Base-by-base conservation (phyloP, 2,113 vertebrate genomes). In the human (Homo sapiens) region DNA sequence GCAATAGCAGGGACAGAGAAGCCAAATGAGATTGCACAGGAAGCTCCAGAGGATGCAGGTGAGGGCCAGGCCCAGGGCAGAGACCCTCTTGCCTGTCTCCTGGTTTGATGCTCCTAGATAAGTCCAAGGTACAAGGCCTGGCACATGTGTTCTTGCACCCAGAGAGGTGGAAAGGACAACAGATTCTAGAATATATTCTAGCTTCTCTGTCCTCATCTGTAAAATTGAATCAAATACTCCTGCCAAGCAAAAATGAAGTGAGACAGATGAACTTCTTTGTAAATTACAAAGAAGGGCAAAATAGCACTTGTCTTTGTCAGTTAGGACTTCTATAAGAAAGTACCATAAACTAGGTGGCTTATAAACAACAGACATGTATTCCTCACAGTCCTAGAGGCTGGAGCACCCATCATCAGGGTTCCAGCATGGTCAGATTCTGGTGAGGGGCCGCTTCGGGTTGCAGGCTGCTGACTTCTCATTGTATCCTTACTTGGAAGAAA, bases 11-110 rank as follows among this genome's bases (percentile, higher is more conserved):
- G 1, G 61, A 43, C 16, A 8, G 4, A 27, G 40, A 82, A 10
- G 43, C 30, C 40, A 0, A 23, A 43, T 4, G 0, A 10, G 32
- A 7, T 4, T 5, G 18, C 25, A 13, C 4, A 1, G 35, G n/a
- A 43, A 14, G 40, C 18, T 57, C 22, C 48, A 38, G 14, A 35
- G 22, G 10, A 32, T 0, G 2, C 8, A 1, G 17, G n/a, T 5
- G 13, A 14, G 66, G 55, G 45, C 38, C 79, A 32, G 57, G 16
- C 30, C 30, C 0, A 20, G 7, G 38, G 13, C 45, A 20, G 16
- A 52, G 16, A n/a, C 6, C 16, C 45, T 70, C 57, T 8, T 10
- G 6, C 27, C n/a, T 78, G 18, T 52, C 48, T 76, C 35, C 38
- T 48, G 59, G 38, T 38, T 10, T 72, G 52, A 70, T 50, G 43